phyloP scores from a whole-genome alignment of 1,140 invertebrate species.

The Drosophila albomicans region DNA sequence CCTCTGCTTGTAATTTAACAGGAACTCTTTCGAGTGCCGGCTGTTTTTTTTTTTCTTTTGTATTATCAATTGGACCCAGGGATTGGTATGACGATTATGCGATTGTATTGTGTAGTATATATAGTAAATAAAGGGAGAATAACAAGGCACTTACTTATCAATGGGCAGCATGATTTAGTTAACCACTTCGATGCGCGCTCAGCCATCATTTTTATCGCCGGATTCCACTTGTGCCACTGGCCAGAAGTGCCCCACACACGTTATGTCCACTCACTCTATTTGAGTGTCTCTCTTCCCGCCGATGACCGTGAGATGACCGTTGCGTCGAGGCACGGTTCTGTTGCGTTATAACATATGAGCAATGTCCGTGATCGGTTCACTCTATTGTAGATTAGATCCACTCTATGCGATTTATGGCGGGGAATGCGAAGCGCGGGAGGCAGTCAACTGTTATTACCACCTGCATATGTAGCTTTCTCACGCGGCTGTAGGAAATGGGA shows the following conservation, averaged over 20 bases:
- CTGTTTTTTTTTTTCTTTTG: background rate
- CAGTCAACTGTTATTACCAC: background rate
- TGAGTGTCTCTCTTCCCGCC: background rate
- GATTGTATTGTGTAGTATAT: conserved; percentile 1
- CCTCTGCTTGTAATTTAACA: conserved; percentile 6
- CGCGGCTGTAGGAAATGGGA: conserved; percentile 4
- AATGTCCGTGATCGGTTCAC: background rate
- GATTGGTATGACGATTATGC: conserved; percentile 11
- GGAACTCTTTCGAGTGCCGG: conserved; percentile 20
- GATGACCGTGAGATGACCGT: conserved; percentile 48
- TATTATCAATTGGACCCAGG: conserved; percentile 19
- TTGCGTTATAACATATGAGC: background rate
- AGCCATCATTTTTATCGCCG: background rate
- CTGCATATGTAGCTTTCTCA: conserved; percentile 22
- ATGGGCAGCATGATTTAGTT: conserved; percentile 33
- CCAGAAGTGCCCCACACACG: conserved; percentile 26
- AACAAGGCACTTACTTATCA: conserved; percentile 54
- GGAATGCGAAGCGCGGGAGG: background rate
- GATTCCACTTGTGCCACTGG: conserved; percentile 19
- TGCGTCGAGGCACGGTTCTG: background rate
- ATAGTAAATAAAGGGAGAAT: conserved; percentile 14
- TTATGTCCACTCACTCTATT: conserved; percentile 18
- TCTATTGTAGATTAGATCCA: conserved; percentile 33
- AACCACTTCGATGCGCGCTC: conserved; percentile 9
- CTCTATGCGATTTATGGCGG: conserved; percentile 12